Evolutionary conservation across 2,797 vertebrate species (phyloP), one percentile per base, ranked within the genome.

Genomic region (Chromis chromis): DNA sequence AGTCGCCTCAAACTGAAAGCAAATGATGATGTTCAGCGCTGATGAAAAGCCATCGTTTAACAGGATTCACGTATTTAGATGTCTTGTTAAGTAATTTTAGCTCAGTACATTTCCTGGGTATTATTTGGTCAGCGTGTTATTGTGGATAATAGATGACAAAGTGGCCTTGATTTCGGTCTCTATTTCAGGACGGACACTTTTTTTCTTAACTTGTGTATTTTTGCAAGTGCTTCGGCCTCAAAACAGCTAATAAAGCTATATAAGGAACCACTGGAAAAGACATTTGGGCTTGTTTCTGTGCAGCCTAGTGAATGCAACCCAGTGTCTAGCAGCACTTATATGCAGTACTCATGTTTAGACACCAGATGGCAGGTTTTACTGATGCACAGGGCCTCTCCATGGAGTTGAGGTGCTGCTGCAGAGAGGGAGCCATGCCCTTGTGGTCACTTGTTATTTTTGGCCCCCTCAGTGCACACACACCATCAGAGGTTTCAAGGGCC

Each of bases 211-310:
- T 70, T 90, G 85, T 90, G 77, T 93, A 84, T 91, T 92, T 94
- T 88, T 90, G 56, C 55, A 82, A 86, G 80, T 78, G 77, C 87
- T 88, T 93, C 68, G 73, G 74, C 85, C 82, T 88, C 71, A 70
- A 88, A 92, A 89, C 86, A 87, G 82, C 89, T 92, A 89, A 93
- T 94, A 92, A 94, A 94, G 85, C 83, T 90, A 92, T 90, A 88
- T 89, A 90, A 81, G 81, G 83, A 81, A 44, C 22, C 48, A 60
- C 85, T 86, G 82, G 84, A 83, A 90, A 91, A 85, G 66, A 81
- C 70, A 84, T 85, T 87, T 86, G 24, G 55, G 65, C 70, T 79
- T 79, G 74, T 88, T 86, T 82, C 81, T 88, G 50, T 68, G 58
- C 65, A 71, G 65, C 59, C 79, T 67, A 53, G 65, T 91, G 81